phyloP scores from a whole-genome alignment of 2,797 vertebrate species.

The Serranus cabrilla region DNA sequence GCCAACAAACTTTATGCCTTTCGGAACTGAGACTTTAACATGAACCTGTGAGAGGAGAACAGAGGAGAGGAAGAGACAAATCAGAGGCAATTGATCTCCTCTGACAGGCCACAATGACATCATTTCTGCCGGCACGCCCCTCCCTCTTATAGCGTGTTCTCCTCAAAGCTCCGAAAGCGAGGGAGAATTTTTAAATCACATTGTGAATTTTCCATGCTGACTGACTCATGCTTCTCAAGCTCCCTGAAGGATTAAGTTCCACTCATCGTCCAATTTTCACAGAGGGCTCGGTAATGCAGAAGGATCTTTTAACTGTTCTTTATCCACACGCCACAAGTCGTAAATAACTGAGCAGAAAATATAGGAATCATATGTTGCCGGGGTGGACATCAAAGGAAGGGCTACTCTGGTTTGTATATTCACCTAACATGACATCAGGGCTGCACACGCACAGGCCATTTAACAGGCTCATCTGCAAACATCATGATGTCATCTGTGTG shows the following conservation, averaged over 20 bases:
- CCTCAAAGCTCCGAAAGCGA: constrained; percentile 75
- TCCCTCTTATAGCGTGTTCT: constrained; percentile 77
- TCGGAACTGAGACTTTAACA: constrained; percentile 91
- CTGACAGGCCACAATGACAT: constrained; percentile 64
- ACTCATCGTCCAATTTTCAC: constrained; percentile 77
- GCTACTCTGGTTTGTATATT: constrained; percentile 74
- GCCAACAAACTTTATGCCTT: constrained; percentile 93
- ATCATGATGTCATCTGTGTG: constrained; percentile 78
- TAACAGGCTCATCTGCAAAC: constrained; percentile 79
- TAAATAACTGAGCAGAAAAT: constrained; percentile 82
- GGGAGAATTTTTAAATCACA: constrained; percentile 79
- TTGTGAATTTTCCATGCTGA: constrained; percentile 83
- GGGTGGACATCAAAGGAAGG: constrained; percentile 77
- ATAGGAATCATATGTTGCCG: constrained; percentile 82
- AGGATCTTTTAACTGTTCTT: constrained; percentile 75
- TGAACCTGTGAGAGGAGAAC: constrained; percentile 86
- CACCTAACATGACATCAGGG: constrained; percentile 75
- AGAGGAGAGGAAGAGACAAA: constrained; percentile 31
- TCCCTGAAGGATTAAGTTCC: constrained; percentile 80
- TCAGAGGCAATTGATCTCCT: constrained; percentile 54
- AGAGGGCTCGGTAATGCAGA: constrained; percentile 68
- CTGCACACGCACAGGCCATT: constrained; percentile 75
- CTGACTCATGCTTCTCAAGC: constrained; percentile 80
- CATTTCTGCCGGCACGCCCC: constrained; percentile 57
- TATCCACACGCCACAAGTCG: constrained; percentile 78